phyloP scores from a whole-genome alignment of 1,140 invertebrate species.

The Macrobrachium nipponense region DNA sequence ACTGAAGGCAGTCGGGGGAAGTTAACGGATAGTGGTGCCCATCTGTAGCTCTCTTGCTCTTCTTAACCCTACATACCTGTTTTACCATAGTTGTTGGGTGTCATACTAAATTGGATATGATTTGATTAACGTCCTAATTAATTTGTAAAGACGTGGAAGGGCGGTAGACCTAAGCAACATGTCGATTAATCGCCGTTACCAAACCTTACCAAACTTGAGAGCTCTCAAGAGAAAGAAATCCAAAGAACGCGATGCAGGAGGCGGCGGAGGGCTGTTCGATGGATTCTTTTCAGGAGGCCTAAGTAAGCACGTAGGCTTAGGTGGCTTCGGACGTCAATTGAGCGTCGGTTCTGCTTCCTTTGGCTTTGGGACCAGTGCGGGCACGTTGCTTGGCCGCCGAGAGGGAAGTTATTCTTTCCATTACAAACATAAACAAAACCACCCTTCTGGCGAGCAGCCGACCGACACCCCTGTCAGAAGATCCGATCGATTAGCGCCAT shows the following conservation, averaged over 20 bases:
- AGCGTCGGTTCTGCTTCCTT: slow-evolving; percentile 32
- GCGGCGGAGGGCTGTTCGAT: slow-evolving; percentile 39
- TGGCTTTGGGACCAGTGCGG: slow-evolving; percentile 32
- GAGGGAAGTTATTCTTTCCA: slow-evolving; percentile 51
- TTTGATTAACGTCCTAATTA: too few relatives aligned
- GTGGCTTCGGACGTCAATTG: background rate
- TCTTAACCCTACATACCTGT: too few relatives aligned
- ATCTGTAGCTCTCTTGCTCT: too few relatives aligned
- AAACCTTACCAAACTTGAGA: slow-evolving; percentile 50
- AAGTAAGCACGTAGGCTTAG: slow-evolving; percentile 24
- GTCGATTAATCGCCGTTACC: slow-evolving; percentile 43
- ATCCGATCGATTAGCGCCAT: background rate
- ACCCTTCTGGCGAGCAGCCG: slow-evolving; percentile 24
- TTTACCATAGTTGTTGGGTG: too few relatives aligned
- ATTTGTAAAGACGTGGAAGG: too few relatives aligned
- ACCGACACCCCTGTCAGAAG: background rate
- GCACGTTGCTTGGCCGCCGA: slow-evolving; percentile 22
- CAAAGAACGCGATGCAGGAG: slow-evolving; percentile 37
- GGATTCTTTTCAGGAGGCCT: slow-evolving; percentile 37
- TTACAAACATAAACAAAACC: slow-evolving; percentile 18
- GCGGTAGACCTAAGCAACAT: slow-evolving; percentile 2
- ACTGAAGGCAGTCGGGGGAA: too few relatives aligned
- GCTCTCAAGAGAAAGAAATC: slow-evolving; percentile 36
- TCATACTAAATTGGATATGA: too few relatives aligned
- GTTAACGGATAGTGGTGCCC: too few relatives aligned